Evolutionary conservation across 64 coral and sea anemone genomes (phyloP).

Genomic region (Hydrozoanthus tunicans): DNA sequence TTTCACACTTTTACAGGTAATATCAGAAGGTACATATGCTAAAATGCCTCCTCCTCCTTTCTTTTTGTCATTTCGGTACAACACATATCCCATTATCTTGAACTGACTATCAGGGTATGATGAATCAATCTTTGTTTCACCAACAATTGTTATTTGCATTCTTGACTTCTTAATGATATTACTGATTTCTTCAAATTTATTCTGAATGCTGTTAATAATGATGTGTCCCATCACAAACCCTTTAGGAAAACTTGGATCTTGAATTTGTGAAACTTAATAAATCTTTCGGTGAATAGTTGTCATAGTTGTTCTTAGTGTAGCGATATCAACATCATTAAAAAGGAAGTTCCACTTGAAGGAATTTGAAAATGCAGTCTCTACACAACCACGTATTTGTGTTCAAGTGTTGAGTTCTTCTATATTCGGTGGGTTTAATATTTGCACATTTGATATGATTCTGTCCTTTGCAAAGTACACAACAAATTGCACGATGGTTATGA

Average conservation of each 20-base stretch:
- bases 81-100: neutral
- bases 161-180: constrained; percentile 16
- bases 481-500: constrained; percentile 19
- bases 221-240: constrained; percentile 33
- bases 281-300: constrained; percentile 27
- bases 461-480: constrained; percentile 34
- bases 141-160: constrained; percentile 20
- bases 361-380: constrained; percentile 20
- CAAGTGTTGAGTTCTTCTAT: constrained; percentile 27
- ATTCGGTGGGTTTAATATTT: constrained; percentile 14
- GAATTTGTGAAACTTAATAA: constrained; percentile 29
- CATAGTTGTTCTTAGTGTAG: neutral
- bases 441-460: constrained; percentile 51
- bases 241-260: constrained; percentile 27
- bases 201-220: constrained; percentile 48
- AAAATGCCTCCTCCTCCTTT: constrained; percentile 54
- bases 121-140: constrained; percentile 51
- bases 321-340: constrained; percentile 38
- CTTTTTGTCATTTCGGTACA: constrained; percentile 47
- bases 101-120: constrained; percentile 46
- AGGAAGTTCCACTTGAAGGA: constrained; percentile 48
- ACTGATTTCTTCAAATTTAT: constrained; percentile 38
- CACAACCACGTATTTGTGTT: constrained; percentile 24
- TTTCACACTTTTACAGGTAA: neutral
- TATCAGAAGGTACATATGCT: constrained; percentile 35